Evolutionary conservation across 2,113 vertebrate genomes (phyloP), one percentile per base, ranked within the genome.

Genomic region (Corythaeola cristata): DNA sequence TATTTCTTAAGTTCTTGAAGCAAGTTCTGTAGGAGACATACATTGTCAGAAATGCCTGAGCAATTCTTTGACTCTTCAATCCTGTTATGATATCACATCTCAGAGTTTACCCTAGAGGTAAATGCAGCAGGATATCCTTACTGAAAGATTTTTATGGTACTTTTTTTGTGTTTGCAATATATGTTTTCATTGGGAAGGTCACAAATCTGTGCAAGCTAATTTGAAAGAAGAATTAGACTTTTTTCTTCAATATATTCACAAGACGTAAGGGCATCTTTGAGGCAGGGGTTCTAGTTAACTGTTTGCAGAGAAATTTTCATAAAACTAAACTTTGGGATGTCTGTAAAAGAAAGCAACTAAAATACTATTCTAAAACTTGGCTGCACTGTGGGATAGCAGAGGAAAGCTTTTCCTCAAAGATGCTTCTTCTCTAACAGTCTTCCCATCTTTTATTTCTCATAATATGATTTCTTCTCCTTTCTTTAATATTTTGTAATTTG

Each of bases 1-100:
- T 88, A 62, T 89, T 88, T 83, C 64, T 93, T 92, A 32, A 67
- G 75, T 84, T 90, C 88, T 73, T 80, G 60, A 90, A 93, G 41
- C 28, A 84, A 56, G 17, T 91, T 95, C 85, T 63, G 19, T 73
- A 85, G 35, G 75, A 94, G 62, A 84, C 0, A 6, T 59, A 53
- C 0, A 0, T 56, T 64, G 53, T 93, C 60, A 77, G 50, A 92
- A 95, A 80, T 59, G 37, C n/a, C 45, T 90, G 62, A 90, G 85
- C 66, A 91, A 68, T 79, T 19, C 17, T 85, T 88, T 49, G 55
- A 47, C 63, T 86, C 59, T 94, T 86, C 59, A 35, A 8, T 14
- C 8, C 63, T 50, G 16, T 45, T 55, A 73, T 15, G n/a, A 80
- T 50, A 71, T 37, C 50, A 90, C 41, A 71, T 50, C 53, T 49